Base-by-base conservation (phyloP, 2,888 invertebrate genomes). In the Macrophya alboannulata region DNA sequence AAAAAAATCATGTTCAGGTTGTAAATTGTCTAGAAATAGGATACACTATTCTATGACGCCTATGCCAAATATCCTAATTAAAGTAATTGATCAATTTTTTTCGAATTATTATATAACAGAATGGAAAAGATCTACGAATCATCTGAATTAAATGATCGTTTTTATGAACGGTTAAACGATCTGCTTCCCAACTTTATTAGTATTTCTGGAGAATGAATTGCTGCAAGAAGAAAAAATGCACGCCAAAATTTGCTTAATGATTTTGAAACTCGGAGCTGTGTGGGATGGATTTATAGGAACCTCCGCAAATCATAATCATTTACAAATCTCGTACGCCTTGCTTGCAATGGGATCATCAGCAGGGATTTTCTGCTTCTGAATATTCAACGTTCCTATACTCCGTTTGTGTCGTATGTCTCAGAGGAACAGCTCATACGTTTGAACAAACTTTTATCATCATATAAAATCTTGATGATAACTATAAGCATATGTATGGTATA, bases 281-380 rank as follows among this genome's bases (percentile, higher is more conserved):
- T 17, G 37, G 17, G 15, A 37, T 17, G 15, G 37, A 68, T 37
- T 12, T 37, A 12, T 37, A 12, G 1, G 31, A 4, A 17, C 17
- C 31, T 37, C 6, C 25, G 68, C 37, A 15, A 68, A 68, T 68
- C 15, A 12, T 15, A 17, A 68, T 68, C 37, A 10, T 68, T 15
- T 10, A 37, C 37, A 68, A 5, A 68, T 68, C 31, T 37, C n/a
- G 9, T 25, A 31, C 4, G n/a, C 17, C 40, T 12, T 37, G 10
- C 31, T 51, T 37, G 77, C 31, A 48, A 51, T 51, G 1, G n/a
- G 55, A 31, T 77, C 8, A 15, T 17, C 31, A 77, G 5, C 55
- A 55, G 37, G 55, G 37, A 1, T 77, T 55, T 51, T 51, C 37
- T 77, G 17, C 55, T 77, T 17, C 31, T 55, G 77, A 77, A 77